Evolutionary conservation across 2,113 vertebrate species (phyloP).

Genomic region (Ammodytes marinus): DNA sequence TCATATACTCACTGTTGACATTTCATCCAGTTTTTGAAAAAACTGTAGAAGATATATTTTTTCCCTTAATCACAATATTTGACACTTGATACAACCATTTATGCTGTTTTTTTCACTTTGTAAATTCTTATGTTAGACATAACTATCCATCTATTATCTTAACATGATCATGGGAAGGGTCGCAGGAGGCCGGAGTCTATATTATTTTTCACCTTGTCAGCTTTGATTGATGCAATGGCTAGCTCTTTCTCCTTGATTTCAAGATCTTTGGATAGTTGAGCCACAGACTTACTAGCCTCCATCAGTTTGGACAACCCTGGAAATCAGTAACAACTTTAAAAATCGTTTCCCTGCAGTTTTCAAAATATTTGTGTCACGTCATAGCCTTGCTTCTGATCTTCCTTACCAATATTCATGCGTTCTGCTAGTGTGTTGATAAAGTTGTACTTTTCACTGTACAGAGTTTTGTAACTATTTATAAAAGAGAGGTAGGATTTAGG

Average conservation of each 20-base stretch:
- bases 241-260: slow-evolving; percentile 89
- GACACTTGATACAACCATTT: background rate
- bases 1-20: background rate
- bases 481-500: slow-evolving; percentile 91
- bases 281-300: slow-evolving; percentile 90
- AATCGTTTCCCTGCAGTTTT: background rate
- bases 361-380: background rate
- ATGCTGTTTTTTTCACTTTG: background rate
- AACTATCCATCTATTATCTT: background rate
- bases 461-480: slow-evolving; percentile 86
- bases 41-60: background rate
- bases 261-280: slow-evolving; percentile 83
- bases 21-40: slow-evolving; percentile 2
- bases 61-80: background rate
- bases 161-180: background rate
- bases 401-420: slow-evolving; percentile 90
- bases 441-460: slow-evolving; percentile 87
- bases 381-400: background rate
- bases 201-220: slow-evolving; percentile 83
- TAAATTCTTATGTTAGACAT: background rate
- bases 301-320: slow-evolving; percentile 88
- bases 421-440: slow-evolving; percentile 88
- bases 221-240: slow-evolving; percentile 87
- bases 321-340: slow-evolving; percentile 12
- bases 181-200: no score